Percentiles rank a stretch among this genome's conserved stretches.
phyloP scores from a whole-genome alignment of 2,888 invertebrate species.

The Hymenopus coronatus region DNA sequence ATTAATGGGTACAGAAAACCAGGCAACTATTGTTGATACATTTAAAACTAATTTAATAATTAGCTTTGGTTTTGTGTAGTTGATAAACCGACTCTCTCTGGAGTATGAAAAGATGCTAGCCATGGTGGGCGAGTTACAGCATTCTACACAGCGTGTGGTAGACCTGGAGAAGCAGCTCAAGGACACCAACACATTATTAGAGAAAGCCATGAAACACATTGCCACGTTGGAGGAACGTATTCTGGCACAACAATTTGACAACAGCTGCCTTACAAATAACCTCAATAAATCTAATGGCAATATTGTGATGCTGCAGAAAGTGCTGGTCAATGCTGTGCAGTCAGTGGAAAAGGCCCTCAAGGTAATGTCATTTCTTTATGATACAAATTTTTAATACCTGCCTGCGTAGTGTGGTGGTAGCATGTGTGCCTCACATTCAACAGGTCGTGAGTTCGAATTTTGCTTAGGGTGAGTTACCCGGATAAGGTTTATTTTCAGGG shows the following conservation, averaged over 20 bases:
- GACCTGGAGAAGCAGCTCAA: constrained; percentile 32
- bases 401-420: too few species aligned
- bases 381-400: too few species aligned
- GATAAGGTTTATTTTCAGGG: too few species aligned
- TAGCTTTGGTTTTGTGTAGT: neutral
- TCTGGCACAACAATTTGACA: constrained; percentile 51
- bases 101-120: constrained; percentile 41
- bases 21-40: too few species aligned
- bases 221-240: constrained; percentile 55
- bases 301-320: constrained; percentile 53
- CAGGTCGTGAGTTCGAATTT: too few species aligned
- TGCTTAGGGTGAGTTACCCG: too few species aligned
- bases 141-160: constrained; percentile 31
- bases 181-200: constrained; percentile 24
- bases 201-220: constrained; percentile 31
- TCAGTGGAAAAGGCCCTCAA: constrained; percentile 38
- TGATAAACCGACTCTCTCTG: constrained; percentile 48
- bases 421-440: too few species aligned
- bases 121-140: constrained; percentile 36
- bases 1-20: too few species aligned
- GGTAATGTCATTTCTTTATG: too few species aligned
- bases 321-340: constrained; percentile 57
- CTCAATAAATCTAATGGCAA: constrained; percentile 53
- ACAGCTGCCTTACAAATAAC: constrained; percentile 50
- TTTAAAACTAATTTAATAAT: too few species aligned